Base-by-base conservation (phyloP, 2,113 vertebrate genomes). In the Microtus oregoni region DNA sequence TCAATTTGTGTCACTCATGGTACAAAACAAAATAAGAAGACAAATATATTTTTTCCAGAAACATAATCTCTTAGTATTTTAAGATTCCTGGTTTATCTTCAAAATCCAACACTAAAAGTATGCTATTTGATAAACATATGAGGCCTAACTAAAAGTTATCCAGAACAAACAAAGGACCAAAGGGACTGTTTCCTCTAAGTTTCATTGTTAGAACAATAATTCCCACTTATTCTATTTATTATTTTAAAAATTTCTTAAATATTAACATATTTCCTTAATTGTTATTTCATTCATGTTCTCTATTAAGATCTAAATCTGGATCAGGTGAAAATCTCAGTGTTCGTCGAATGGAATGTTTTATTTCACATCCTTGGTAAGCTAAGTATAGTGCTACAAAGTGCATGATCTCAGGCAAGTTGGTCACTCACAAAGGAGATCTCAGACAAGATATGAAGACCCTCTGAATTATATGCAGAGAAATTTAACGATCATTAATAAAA, bases 401-500 rank as follows among this genome's bases (percentile, higher is more conserved):
- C 19, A 9, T 88, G 30, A 81, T 92, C 55, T 89, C 70, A 22
- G 19, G 70, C 14, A 35, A 96, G 58, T 81, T 90, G 73, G 32
- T 94, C 61, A 65, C 44, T 85, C 55, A 83, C 86, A 94, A 90
- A 89, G 85, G 50, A 91, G 86, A 92, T 52, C 77, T 38, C 65
- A 72, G 22, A 38, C 22, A 41, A 0, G 44, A 90, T 96, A 88
- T 7, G 2, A 94, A 90, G 95, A 76, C 52, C 78, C 90, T 77
- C 50, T 82, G 95, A 97, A 96, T 52, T 72, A 90, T 61, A 76
- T 11, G 63, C 32, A 91, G 93, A 92, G 41, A 77, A 85, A 86
- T 87, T 94, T 98, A 97, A 96, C 97, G 89, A 95, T 82, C 61
- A 96, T 95, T 98, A 97, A 97, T 96, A 81, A 96, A 88, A 97